Evolutionary conservation across 2,888 invertebrate genomes (phyloP), one percentile per base, ranked within the genome.

Genomic region (Meiosimyza platycephala): DNA sequence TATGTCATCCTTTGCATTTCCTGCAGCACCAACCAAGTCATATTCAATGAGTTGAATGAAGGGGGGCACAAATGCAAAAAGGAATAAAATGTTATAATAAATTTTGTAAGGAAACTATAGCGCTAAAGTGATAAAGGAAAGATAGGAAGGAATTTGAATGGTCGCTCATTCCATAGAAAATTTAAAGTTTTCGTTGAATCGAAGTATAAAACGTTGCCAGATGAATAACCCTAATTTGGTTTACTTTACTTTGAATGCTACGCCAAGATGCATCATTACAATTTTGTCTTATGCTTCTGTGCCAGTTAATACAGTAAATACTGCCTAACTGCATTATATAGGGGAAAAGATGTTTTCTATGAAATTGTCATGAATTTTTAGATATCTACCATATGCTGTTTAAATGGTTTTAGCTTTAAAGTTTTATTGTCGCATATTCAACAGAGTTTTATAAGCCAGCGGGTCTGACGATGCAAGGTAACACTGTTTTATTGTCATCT

Each of bases 1-100:
- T 52, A 63, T 54, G 63, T 70, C 63, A 62, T 62, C 70, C 62
- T 62, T 70, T 70, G 62, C 70, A 70, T 70, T 70, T 70, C 70
- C 63, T 52, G 40, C 54, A 9, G 40, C 54, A 9, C 51, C 6
- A 70, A 70, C 68, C 51, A 68, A 59, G 28, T 50, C 68, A 59
- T 50, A 68, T 68, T 68, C 68, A 68, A 70, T 54, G 68, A 50
- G 9, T 7, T 40, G 40, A 7, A 40, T 40, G 22, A 50, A 50
- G 40, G n/a, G 18, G 40, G n/a, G 18, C 40, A 47, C 11, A 59
- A 63, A 54, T 28, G 28, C 28, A 28, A 18, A 51, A n/a, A 18
- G 22, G 18, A 28, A 28, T 28, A 15, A 16, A 54, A 50, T 16
- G 62, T 16, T 50, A 50, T 16, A 13, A 64, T 22, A 51, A 64